Base-by-base conservation (phyloP, 2,797 vertebrate genomes). In the Trematomus bernacchii region DNA sequence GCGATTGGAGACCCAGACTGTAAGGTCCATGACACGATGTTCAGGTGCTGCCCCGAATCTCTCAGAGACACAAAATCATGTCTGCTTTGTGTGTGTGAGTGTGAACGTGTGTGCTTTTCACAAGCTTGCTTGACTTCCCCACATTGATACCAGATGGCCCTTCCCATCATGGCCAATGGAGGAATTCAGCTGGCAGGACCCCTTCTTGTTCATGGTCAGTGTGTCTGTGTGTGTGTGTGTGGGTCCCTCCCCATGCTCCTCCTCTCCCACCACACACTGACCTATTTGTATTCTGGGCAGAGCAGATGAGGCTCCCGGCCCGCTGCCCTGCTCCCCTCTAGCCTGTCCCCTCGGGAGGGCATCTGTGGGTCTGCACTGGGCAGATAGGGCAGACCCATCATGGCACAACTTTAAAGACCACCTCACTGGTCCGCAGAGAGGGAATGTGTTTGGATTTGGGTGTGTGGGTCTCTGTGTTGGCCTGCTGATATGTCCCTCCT, bases 241-340 rank as follows among this genome's bases (percentile, higher is more conserved):
- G 47, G 33, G 33, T 2, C 81, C 80, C 83, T 90, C 85, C 76
- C 77, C 71, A 65, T 66, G 84, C 89, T 91, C 90, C 89, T 94
- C 90, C 86, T 92, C 88, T 93, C 86, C 87, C 85, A 90, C 89
- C 84, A 85, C 86, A 94, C 86, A 94, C 85, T 95, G 95, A 95
- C 94, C 95, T 95, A 95, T 96, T 96, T 96, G 95, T 95, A 94
- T 95, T 95, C 94, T 94, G 91, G 92, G 93, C 93, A 94, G 91
- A 95, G 91, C 94, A 95, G 94, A 96, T 95, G 95, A 95, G 94
- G 91, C 94, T 94, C 87, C 91, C 93, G 92, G 92, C 90, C 91
- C 76, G 87, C 84, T 91, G 87, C 93, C 90, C 93, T 80, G 86
- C 89, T 94, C 90, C 88, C 92, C 90, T 94, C 90, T 85, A 85